Conservation (phyloP, 2,888 invertebrate genomes). For the Lasioglossum villosulum region DNA sequence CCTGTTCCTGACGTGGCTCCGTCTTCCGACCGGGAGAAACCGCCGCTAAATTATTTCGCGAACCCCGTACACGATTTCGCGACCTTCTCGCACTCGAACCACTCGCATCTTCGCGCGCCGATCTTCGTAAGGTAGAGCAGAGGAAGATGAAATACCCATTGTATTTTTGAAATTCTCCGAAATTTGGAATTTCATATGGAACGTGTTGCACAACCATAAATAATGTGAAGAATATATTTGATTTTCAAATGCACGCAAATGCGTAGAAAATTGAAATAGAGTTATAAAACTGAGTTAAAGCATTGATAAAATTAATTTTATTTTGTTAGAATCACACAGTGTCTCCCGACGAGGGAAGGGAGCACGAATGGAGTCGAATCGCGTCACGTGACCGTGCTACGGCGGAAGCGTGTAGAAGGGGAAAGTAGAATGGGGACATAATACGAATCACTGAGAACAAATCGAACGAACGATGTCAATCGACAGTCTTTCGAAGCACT, state of each 20-base stretch:
- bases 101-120: not conserved
- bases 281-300: too few relatives aligned
- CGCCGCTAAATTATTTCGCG: conserved; percentile 38
- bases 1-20: conserved; percentile 46
- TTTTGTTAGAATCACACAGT: too few relatives aligned
- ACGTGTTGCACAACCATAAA: too few relatives aligned
- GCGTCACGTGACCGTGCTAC: too few relatives aligned
- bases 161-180: not conserved
- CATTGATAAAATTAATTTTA: not conserved
- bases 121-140: not conserved
- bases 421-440: too few relatives aligned
- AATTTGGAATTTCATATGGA: too few relatives aligned
- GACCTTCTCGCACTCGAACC: not conserved
- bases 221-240: not conserved
- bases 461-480: not conserved
- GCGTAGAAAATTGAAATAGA: too few relatives aligned
- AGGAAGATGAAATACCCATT: not conserved
- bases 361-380: too few relatives aligned
- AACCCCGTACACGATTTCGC: not conserved
- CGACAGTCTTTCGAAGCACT: not conserved
- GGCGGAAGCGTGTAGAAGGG: too few relatives aligned
- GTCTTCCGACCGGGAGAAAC: conserved; percentile 20
- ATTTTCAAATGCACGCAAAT: not conserved
- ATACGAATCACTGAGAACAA: too few relatives aligned
- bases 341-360: too few relatives aligned